Evolutionary conservation across 2,797 vertebrate species (phyloP), one percentile per base, ranked within the genome.

Genomic region (Aselliscus stoliczkanus): DNA sequence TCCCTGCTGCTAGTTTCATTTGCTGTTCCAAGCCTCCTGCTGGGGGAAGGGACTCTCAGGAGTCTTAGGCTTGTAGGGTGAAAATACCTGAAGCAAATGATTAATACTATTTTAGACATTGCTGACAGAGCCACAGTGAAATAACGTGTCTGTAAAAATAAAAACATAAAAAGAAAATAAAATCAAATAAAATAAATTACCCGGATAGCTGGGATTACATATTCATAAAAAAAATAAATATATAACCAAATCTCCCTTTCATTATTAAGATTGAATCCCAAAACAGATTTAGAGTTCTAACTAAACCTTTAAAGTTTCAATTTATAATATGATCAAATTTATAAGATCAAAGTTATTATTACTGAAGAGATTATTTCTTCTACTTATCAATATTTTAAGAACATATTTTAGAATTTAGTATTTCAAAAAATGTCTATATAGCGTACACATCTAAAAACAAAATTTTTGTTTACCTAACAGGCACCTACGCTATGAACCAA

Each of bases 301-400:
- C 50, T 73, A 52, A 85, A 67, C 50, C 34, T 54, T 84, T 42
- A n/a, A 70, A n/a, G 47, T 67, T 81, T 90, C 37, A 82, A 76
- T 62, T 67, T 54, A 67, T 65, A 92, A 75, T 65, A 81, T 62
- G 7, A 80, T 65, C 64, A 64, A 90, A 93, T 56, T 4, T n/a
- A n/a, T n/a, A n/a, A n/a, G n/a, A n/a, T n/a, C 21, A 84, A 85
- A 58, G n/a, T 83, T 87, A 27, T 83, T 87, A 27, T 56, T 84
- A 67, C 12, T 67, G 37, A 87, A 75, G 54, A 70, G 23, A 62
- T 37, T 76, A 76, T 69, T 83, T 50, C 50, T 69, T 70, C 70
- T 67, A 81, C 73, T 88, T 82, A 62, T 83, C 50, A 88, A 76
- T 37, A 92, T 95, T 76, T 77, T 88, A 88, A 92, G 31, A 92